A percentile compares a stretch with the other conserved stretches of the same genome.
These are phyloP conservation scores for Oreochromis spilurus DNA, from an alignment of 2,113 vertebrate species.

Conservation along the genomic window DNA sequence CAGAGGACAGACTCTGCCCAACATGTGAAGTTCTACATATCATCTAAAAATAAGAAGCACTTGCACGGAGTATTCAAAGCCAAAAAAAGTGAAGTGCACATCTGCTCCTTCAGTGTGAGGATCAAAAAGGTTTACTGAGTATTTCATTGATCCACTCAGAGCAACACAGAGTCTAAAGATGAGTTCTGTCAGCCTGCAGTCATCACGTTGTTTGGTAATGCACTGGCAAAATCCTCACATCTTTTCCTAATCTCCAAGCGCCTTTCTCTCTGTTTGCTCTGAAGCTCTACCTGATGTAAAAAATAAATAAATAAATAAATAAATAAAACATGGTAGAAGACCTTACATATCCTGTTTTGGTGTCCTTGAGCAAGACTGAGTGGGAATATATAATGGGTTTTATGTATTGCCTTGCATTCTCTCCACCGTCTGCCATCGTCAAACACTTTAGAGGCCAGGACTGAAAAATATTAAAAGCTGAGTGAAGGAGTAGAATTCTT, in stretches of 20 bases:
- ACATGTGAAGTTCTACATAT: not conserved
- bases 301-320: not conserved
- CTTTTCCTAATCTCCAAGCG: not conserved
- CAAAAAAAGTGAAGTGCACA: not conserved
- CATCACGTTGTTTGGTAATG: not conserved
- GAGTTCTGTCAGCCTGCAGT: conserved; percentile 23
- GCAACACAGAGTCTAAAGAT: conserved; percentile 14
- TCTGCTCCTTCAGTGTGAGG: conserved; percentile 13
- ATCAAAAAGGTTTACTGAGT: conserved; percentile 40
- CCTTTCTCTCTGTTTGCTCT: not conserved
- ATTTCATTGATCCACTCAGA: not conserved
- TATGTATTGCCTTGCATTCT: not conserved
- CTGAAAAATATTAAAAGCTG: not conserved
- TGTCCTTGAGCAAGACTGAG: not conserved
- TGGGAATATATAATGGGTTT: not conserved
- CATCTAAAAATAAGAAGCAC: not conserved
- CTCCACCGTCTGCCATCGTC: not conserved
- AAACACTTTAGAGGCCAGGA: not conserved
- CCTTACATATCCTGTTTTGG: not conserved
- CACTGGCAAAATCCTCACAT: conserved; percentile 15
- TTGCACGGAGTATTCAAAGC: not conserved
- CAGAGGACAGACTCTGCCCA: not conserved
- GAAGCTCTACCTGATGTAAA: not conserved
- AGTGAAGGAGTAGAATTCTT: not conserved
- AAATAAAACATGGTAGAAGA: not conserved